These are phyloP conservation scores for Nycticryphes semicollaris DNA, from an alignment of 2,113 vertebrate species.

Conservation along the genomic window DNA sequence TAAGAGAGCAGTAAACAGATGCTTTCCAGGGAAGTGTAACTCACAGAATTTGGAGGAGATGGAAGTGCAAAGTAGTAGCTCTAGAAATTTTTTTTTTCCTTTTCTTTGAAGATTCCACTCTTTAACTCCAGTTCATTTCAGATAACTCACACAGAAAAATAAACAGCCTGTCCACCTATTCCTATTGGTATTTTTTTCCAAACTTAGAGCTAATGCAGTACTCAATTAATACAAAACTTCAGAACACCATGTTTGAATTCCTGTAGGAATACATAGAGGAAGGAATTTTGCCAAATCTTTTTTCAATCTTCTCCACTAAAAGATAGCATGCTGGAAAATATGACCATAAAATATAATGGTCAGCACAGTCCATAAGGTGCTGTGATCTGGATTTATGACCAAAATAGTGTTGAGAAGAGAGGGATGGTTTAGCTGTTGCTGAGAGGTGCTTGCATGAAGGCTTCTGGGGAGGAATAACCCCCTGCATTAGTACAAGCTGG, in stretches of 20 bases:
- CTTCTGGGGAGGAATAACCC: too few species aligned
- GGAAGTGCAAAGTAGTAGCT: background rate
- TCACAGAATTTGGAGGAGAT: background rate
- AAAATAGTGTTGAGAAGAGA: background rate
- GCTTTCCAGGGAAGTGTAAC: background rate
- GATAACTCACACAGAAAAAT: background rate
- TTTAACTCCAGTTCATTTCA: background rate
- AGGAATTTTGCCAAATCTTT: background rate
- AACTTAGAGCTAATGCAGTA: background rate
- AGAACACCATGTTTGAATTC: background rate
- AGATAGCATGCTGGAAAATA: background rate
- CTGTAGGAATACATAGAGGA: background rate
- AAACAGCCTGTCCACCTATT: background rate
- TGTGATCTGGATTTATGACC: background rate
- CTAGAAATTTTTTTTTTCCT: background rate
- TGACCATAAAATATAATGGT: background rate
- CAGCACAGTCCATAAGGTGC: too few species aligned
- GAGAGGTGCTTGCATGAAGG: background rate
- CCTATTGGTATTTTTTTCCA: background rate
- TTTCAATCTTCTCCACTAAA: background rate
- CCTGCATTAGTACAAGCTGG: too few species aligned
- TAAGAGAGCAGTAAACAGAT: background rate
- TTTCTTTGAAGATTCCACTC: background rate
- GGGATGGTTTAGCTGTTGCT: background rate
- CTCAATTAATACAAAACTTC: background rate